These are phyloP conservation scores for Eupithecia vulgata DNA, from an alignment of 2,888 invertebrate species.

Conservation along the genomic window DNA sequence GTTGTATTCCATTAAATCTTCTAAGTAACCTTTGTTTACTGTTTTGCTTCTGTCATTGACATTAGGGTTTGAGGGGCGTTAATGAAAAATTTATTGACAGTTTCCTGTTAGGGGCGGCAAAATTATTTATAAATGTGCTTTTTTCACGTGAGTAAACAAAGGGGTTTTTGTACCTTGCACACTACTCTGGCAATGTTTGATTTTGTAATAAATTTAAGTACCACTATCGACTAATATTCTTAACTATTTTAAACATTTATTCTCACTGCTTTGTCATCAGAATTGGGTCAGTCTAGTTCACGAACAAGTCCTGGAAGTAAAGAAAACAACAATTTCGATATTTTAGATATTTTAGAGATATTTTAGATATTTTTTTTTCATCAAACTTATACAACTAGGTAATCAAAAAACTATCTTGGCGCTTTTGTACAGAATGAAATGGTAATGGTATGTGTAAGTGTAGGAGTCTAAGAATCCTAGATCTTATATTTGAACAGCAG, in stretches of 20 bases:
- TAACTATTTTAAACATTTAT: neutral
- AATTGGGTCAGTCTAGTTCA: too few species aligned
- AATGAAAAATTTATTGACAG: slow-evolving; percentile 44
- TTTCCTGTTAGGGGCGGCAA: slow-evolving; percentile 16
- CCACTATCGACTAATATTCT: too few species aligned
- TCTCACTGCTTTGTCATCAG: neutral
- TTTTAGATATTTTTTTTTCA: too few species aligned
- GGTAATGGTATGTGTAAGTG: too few species aligned
- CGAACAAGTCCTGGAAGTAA: too few species aligned
- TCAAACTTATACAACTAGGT: too few species aligned
- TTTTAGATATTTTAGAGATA: too few species aligned
- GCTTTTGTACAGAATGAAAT: too few species aligned
- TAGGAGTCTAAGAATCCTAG: too few species aligned
- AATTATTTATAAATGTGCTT: slow-evolving; percentile 11
- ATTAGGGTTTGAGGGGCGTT: slow-evolving; percentile 40
- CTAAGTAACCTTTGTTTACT: slow-evolving; percentile 55
- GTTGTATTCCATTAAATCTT: slow-evolving; percentile 43
- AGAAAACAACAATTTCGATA: too few species aligned
- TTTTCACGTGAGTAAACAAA: neutral
- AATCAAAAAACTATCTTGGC: too few species aligned
- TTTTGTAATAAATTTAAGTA: neutral
- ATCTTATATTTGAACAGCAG: too few species aligned
- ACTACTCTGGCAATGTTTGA: neutral
- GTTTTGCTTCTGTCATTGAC: slow-evolving; percentile 40
- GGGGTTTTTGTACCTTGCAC: neutral